Base-by-base conservation (phyloP, 2,797 vertebrate genomes). In the Strix occidentalis region DNA sequence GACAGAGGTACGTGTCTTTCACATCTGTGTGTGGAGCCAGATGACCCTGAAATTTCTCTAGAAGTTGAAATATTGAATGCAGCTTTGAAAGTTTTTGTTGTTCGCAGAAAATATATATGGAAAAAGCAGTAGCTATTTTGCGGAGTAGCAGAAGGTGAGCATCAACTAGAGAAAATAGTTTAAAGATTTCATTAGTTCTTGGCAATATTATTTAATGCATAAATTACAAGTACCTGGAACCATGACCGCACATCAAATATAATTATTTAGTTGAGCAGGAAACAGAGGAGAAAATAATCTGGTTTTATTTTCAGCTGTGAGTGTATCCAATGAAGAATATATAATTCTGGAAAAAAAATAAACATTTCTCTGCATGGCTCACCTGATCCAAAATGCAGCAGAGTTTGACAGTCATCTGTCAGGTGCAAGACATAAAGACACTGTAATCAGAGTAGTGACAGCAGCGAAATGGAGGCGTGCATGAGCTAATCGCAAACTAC, bases 1-100 rank as follows among this genome's bases (percentile, higher is more conserved):
- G 85, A 98, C 99, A 1, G 97, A 99, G 99, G 99, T 99, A 97
- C 85, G n/a, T 5, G 29, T 48, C 29, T 64, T 46, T 41, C 10
- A 17, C 19, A 31, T 21, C 21, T 21, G 13, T 26, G 3, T 5
- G 17, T 54, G 43, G 13, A 10, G 35, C 26, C 61, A n/a, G 41
- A 13, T 16, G 35, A 37, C 6, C 2, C 56, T 41, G 78, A 31
- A 5, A 7, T 15, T 45, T 3, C 66, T 72, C 3, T 65, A 41
- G 60, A 37, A 25, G 14, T 41, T 45, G 45, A 28, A 16, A 10
- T 15, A 4, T 2, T 0, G 0, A 37, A 24, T 9, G 19, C 11
- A 37, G 25, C 31, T 57, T 24, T 14, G 28, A 9, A 58, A 79
- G 31, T 1, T 58, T 72, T 58, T 82, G 41, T n/a, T 18, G 26